Evolutionary conservation across 1,140 invertebrate species (phyloP).

Genomic region (Achatina immaculata): DNA sequence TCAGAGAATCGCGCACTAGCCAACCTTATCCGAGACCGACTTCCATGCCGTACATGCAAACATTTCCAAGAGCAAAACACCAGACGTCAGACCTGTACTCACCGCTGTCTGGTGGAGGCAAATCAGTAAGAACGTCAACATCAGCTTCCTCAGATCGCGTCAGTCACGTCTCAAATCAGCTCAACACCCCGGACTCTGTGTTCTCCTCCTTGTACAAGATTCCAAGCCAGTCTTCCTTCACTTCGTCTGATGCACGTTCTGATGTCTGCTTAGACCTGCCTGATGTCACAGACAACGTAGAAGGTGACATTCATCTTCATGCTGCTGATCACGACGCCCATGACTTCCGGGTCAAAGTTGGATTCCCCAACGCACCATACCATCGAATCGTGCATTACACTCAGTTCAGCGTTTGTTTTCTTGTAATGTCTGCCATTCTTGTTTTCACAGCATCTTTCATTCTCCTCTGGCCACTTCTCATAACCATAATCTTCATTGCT

Average conservation of each 20-base stretch:
- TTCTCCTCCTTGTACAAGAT: constrained; percentile 36
- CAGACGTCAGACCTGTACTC: background rate
- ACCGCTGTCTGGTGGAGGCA: background rate
- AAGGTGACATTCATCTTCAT: constrained; percentile 24
- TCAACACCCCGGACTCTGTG: background rate
- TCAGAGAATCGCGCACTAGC: background rate
- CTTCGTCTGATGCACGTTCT: constrained; percentile 37
- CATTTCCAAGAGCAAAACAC: constrained; percentile 14
- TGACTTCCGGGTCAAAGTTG: constrained; percentile 23
- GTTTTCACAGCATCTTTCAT: constrained; percentile 68
- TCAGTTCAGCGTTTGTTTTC: constrained; percentile 69
- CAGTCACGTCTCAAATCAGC: constrained; percentile 24
- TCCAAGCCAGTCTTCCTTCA: constrained; percentile 40
- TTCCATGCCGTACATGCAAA: constrained; percentile 16
- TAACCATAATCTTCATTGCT: constrained; percentile 59
- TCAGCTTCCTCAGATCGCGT: constrained; percentile 21
- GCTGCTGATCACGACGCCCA: constrained; percentile 16
- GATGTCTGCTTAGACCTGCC: constrained; percentile 46
- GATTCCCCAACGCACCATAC: constrained; percentile 62
- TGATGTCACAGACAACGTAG: constrained; percentile 31
- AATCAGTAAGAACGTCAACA: background rate
- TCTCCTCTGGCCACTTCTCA: constrained; percentile 61
- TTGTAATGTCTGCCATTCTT: constrained; percentile 66
- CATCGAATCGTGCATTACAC: constrained; percentile 69
- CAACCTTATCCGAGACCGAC: background rate